phyloP scores from a whole-genome alignment of 2,113 vertebrate species.

The Vimba vimba region DNA sequence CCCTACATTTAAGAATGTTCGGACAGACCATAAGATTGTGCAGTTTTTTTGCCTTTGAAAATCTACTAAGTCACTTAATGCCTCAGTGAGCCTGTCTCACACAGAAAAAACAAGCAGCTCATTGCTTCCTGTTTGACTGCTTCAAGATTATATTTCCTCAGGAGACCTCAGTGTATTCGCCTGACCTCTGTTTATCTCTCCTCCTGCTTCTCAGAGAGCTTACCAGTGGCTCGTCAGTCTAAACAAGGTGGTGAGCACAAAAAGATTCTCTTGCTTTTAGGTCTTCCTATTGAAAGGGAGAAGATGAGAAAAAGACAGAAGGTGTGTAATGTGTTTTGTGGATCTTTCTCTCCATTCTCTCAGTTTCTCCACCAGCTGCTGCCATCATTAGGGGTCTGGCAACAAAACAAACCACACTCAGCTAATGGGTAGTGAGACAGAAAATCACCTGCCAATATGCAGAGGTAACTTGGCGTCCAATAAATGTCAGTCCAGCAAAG shows the following conservation, averaged over 20 bases:
- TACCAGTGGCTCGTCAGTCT: slow-evolving; percentile 32
- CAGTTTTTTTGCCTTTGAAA: neutral
- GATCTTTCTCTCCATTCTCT: slow-evolving; percentile 20
- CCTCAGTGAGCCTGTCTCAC: neutral
- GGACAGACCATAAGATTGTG: neutral
- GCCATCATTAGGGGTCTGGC: slow-evolving; percentile 40
- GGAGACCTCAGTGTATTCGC: slow-evolving; percentile 13
- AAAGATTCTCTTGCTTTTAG: neutral
- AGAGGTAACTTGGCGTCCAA: slow-evolving; percentile 4
- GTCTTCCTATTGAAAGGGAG: neutral
- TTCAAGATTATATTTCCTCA: slow-evolving; percentile 22
- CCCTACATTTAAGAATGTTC: neutral
- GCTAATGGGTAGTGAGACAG: slow-evolving; percentile 49
- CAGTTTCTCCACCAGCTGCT: slow-evolving; percentile 32
- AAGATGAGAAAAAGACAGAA: slow-evolving; percentile 4
- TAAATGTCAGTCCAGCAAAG: neutral
- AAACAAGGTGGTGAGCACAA: slow-evolving; percentile 19
- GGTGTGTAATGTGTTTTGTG: slow-evolving; percentile 1
- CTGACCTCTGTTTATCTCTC: slow-evolving; percentile 14
- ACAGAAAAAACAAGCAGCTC: neutral
- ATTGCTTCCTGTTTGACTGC: slow-evolving; percentile 11
- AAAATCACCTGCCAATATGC: slow-evolving; percentile 40
- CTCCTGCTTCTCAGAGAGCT: neutral
- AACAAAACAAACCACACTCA: slow-evolving; percentile 32
- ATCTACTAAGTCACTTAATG: neutral